Conservation (phyloP, 2,888 invertebrate species). For the Crocallis elinguaria region DNA sequence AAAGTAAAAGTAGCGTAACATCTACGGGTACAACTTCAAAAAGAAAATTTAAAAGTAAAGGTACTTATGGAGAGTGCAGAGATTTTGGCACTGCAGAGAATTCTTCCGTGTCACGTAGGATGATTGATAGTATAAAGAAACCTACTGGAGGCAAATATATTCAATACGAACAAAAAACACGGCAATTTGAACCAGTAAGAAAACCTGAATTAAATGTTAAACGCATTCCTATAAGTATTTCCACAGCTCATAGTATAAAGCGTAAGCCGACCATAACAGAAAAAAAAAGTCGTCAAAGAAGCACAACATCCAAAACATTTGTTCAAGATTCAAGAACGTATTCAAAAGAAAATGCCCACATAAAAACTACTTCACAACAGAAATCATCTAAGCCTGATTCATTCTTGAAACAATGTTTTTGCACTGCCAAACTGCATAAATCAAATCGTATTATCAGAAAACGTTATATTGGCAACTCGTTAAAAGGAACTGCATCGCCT, state of each 20-base stretch:
- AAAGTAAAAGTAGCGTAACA: too few relatives aligned
- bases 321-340: background rate
- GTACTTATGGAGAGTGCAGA: slow-evolving; percentile 45
- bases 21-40: slow-evolving; percentile 7
- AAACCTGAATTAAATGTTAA: background rate
- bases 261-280: slow-evolving; percentile 51
- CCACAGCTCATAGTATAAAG: slow-evolving; percentile 46
- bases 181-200: background rate
- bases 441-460: too few relatives aligned
- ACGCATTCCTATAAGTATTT: too few relatives aligned
- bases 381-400: background rate
- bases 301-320: background rate
- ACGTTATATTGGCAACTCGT: too few relatives aligned
- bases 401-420: slow-evolving; percentile 9
- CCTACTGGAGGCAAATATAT: background rate
- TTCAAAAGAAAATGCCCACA: background rate
- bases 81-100: background rate
- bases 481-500: background rate
- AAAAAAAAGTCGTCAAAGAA: slow-evolving; percentile 1
- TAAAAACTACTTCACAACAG: background rate
- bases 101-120: background rate
- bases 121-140: slow-evolving; percentile 22
- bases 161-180: background rate
- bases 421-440: slow-evolving; percentile 1
- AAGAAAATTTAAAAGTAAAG: slow-evolving; percentile 10